These are phyloP conservation scores for Anoplophora glabripennis DNA, from an alignment of 1,140 invertebrate species.

Conservation along the genomic window DNA sequence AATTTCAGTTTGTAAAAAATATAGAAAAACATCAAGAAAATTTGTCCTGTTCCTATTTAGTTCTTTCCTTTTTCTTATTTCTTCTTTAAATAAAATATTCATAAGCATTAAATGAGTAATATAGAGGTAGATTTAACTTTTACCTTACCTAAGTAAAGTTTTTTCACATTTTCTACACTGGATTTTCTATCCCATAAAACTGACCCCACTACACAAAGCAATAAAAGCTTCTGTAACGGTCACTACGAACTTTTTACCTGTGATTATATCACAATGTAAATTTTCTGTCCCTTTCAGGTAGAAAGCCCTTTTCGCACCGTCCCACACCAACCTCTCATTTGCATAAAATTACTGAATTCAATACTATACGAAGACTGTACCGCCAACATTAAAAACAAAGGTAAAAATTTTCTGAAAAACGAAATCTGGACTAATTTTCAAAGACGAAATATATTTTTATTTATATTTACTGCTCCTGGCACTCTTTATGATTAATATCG, in stretches of 20 bases:
- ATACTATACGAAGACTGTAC: neutral
- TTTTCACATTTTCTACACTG: no score
- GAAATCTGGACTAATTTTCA: constrained; percentile 3
- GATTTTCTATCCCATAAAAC: no score
- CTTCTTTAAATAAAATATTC: no score
- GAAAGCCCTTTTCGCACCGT: constrained; percentile 26
- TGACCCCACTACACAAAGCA: no score
- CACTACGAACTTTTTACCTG: constrained; percentile 17
- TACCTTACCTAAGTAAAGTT: no score
- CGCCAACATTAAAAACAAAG: neutral
- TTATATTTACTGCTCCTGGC: neutral
- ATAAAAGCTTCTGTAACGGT: neutral
- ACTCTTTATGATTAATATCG: constrained; percentile 48
- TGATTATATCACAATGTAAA: constrained; percentile 10
- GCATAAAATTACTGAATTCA: neutral
- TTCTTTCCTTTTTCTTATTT: no score
- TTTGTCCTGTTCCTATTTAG: no score
- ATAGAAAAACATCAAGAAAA: no score
- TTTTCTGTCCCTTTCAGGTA: constrained; percentile 38
- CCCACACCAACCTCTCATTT: constrained; percentile 21
- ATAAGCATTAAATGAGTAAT: no score
- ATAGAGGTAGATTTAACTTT: no score
- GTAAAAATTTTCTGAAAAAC: neutral
- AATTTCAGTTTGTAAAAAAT: no score
- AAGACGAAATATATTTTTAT: neutral